Conservation (phyloP, 2,113 vertebrate species). For the Antidorcas marsupialis region DNA sequence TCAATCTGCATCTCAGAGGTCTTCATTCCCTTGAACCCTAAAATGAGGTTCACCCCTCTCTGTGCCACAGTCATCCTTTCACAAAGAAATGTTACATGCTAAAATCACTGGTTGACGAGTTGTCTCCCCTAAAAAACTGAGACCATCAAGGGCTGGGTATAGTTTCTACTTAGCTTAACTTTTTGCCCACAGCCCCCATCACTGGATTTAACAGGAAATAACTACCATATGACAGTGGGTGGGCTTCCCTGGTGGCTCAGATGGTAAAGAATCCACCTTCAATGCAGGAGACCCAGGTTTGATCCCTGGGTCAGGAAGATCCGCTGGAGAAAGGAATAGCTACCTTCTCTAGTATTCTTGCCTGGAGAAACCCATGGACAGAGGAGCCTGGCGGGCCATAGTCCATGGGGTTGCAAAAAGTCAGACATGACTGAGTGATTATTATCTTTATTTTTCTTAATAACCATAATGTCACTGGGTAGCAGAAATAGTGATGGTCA, state of each 20-base stretch:
- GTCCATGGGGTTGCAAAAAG: not conserved
- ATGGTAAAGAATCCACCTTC: not conserved
- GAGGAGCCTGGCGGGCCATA: rapidly evolving
- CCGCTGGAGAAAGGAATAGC: not conserved
- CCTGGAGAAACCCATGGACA: not conserved
- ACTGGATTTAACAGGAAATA: not conserved
- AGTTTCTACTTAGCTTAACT: not conserved
- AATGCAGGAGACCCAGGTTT: not conserved
- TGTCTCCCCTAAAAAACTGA: not conserved
- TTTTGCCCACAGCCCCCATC: not conserved
- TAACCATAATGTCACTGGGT: not conserved
- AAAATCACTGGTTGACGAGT: not conserved
- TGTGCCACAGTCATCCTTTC: not conserved
- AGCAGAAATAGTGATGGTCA: not conserved
- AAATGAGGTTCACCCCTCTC: not conserved
- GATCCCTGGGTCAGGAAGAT: not conserved
- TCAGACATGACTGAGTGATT: not conserved
- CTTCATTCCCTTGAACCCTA: not conserved
- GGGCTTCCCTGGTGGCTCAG: not conserved
- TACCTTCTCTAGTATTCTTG: not conserved
- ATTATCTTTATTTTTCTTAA: not conserved
- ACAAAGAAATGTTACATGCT: not conserved
- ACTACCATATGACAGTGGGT: not conserved
- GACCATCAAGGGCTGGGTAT: not conserved
- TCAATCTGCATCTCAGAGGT: not conserved